A percentile compares a stretch with the other conserved stretches of the same genome.
Evolutionary conservation across 2,888 invertebrate genomes (phyloP).

Genomic region (Campoplex capitator): DNA sequence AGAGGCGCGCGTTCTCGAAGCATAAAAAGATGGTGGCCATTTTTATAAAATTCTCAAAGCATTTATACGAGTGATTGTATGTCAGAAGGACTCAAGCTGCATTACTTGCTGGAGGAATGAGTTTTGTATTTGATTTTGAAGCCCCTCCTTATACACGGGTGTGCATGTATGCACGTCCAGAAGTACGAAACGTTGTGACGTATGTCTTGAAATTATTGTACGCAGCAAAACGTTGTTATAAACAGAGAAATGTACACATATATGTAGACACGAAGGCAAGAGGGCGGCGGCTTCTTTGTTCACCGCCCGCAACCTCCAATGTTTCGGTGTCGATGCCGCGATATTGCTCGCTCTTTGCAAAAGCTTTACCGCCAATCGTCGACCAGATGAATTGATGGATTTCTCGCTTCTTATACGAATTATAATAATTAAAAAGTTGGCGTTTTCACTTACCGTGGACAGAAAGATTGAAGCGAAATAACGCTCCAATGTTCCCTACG

Average conservation of each 20-base stretch:
- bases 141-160: no score
- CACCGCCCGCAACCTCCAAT: slow-evolving; percentile 46
- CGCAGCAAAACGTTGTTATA: slow-evolving; percentile 4
- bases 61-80: background rate
- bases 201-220: slow-evolving; percentile 4
- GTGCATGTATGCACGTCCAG: background rate
- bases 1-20: slow-evolving; percentile 3
- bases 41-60: slow-evolving; percentile 6
- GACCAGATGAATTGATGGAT: slow-evolving; percentile 67
- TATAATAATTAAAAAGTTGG: slow-evolving; percentile 66
- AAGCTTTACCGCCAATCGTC: slow-evolving; percentile 57
- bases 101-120: background rate
- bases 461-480: background rate
- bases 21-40: slow-evolving; percentile 24
- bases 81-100: background rate
- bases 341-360: slow-evolving; percentile 67
- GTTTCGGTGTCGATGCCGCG: slow-evolving; percentile 67
- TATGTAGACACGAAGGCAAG: background rate
- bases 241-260: slow-evolving; percentile 17
- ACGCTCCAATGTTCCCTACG: background rate
- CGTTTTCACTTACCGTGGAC: background rate
- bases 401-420: slow-evolving; percentile 66
- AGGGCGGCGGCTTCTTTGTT: slow-evolving; percentile 66
- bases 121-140: background rate
- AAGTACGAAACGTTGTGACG: slow-evolving; percentile 1